Evolutionary conservation across 2,888 invertebrate genomes (phyloP), one percentile per base, ranked within the genome.

Genomic region (Lapara coniferarum): DNA sequence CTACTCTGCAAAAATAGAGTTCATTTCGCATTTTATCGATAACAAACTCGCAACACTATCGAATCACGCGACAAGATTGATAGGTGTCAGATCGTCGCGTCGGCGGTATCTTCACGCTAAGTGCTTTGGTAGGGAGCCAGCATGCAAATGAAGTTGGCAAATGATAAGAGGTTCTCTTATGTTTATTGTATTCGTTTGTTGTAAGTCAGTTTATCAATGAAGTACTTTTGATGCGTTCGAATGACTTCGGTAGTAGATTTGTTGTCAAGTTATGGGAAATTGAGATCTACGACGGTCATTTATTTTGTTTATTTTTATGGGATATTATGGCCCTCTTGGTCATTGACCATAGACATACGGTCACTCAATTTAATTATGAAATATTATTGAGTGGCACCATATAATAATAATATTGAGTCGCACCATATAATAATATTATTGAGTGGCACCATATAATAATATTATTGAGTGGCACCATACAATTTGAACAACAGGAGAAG

Each of bases 31-130:
- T 49, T 56, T 10, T 12, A 55, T 46, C 58, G 51, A 25, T 14
- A 12, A 2, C 37, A n/a, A 73, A 72, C 37, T 63, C 71, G 51
- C n/a, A 70, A 66, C 70, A 75, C 76, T 87, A 86, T 87, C 86
- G 72, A 73, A 72, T 75, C 75, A 80, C 75, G 79, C 81, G 84
- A 86, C 85, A 85, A 82, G 87, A 89, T 82, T 85, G 89, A 89
- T 89, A 82, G 78, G 78, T 84, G 89, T 87, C 88, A 86, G 80
- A 69, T 72, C 81, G 82, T 84, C 85, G 84, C 85, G 84, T 80
- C 78, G 74, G 72, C 73, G 71, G 75, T 89, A 88, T 87, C 88
- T 80, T 73, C 78, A 72, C 75, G 79, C 86, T 91, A 90, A 91
- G 90, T 90, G 90, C 86, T 78, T 78, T 58, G 78, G 84, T 85